Evolutionary conservation across 2,113 vertebrate species (phyloP).

Genomic region (Alexandromys fortis): DNA sequence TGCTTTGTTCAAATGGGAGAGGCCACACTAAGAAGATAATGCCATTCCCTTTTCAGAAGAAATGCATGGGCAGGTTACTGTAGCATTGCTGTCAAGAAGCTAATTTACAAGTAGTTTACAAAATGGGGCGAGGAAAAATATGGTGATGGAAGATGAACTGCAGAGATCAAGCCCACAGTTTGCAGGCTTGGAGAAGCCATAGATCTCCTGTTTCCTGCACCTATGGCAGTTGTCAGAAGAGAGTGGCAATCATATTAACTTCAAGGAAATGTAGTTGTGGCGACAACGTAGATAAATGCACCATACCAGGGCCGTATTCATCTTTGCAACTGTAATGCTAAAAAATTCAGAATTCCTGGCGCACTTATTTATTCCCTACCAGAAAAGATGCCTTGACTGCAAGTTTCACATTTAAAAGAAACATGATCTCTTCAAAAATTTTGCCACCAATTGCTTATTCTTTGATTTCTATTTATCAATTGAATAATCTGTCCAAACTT

Average conservation of each 20-base stretch:
- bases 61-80: background rate
- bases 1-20: constrained; percentile 2
- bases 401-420: constrained; percentile 65
- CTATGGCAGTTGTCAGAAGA: constrained; percentile 2
- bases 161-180: background rate
- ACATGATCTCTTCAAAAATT: constrained; percentile 57
- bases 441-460: constrained; percentile 38
- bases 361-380: constrained; percentile 25
- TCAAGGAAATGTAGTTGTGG: background rate
- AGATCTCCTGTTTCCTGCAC: background rate
- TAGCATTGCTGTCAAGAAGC: background rate
- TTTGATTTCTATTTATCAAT: constrained; percentile 28
- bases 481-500: background rate
- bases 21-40: background rate
- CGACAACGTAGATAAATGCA: constrained; percentile 22
- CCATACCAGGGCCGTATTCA: background rate
- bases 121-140: background rate
- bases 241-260: constrained; percentile 17
- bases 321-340: background rate
- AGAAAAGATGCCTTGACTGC: constrained; percentile 32
- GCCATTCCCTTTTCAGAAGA: background rate
- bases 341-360: background rate
- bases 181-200: background rate
- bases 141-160: background rate
- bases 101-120: constrained; percentile 40